Conservation (phyloP, 2,888 invertebrate species). For the Agrochola circellaris region DNA sequence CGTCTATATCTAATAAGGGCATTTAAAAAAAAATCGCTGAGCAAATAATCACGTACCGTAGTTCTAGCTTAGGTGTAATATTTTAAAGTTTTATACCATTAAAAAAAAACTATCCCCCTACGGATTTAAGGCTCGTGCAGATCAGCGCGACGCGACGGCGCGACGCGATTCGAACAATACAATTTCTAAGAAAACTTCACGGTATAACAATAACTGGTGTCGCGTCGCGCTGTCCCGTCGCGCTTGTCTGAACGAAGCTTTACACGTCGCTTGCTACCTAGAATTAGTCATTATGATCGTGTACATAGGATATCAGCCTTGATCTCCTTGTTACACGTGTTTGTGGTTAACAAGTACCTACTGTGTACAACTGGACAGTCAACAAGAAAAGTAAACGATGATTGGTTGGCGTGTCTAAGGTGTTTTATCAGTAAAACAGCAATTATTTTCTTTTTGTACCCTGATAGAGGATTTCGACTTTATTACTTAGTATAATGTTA, state of each 20-base stretch:
- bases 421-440: not conserved
- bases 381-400: not conserved
- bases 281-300: conserved; percentile 9
- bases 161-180: too few species aligned
- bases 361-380: conserved; percentile 1
- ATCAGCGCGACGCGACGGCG: too few species aligned
- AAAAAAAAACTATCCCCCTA: too few species aligned
- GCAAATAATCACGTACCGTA: not conserved
- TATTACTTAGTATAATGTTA: not conserved
- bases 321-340: conserved; percentile 30
- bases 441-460: too few species aligned
- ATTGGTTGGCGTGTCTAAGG: not conserved
- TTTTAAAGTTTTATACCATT: too few species aligned
- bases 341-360: conserved; percentile 23
- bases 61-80: not conserved
- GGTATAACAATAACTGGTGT: too few species aligned
- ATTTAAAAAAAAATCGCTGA: too few species aligned
- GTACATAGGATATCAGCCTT: conserved; percentile 22
- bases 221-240: too few species aligned
- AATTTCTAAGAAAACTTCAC: too few species aligned
- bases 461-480: too few species aligned
- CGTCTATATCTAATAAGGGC: not conserved
- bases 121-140: too few species aligned
- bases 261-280: not conserved
- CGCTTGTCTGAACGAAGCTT: too few species aligned